phyloP scores from a whole-genome alignment of 2,797 vertebrate species.

The Luscinia megarhynchos region DNA sequence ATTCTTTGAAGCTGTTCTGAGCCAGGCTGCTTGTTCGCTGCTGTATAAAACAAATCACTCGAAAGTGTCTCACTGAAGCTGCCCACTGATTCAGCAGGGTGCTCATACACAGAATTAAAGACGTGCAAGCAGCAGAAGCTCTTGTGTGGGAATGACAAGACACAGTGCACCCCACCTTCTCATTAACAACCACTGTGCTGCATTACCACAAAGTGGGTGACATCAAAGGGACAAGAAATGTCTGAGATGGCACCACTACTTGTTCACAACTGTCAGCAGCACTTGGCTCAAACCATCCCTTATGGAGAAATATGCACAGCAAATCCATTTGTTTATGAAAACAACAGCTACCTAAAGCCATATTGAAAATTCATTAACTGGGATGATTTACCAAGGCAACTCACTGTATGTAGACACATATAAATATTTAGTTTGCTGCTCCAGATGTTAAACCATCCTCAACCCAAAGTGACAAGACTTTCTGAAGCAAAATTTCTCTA shows the following conservation, averaged over 20 bases:
- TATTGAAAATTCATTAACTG: not conserved
- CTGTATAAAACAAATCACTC: conserved; percentile 56
- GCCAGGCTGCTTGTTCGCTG: conserved; percentile 11
- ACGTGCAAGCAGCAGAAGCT: not conserved
- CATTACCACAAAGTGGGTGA: not conserved
- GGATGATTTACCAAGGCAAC: not conserved
- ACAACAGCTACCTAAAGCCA: conserved; percentile 4
- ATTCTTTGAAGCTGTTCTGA: conserved; percentile 57
- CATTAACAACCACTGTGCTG: not conserved
- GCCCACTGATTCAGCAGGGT: conserved; percentile 61
- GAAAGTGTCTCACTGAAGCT: conserved; percentile 41
- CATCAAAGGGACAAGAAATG: not conserved
- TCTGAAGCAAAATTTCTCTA: not conserved
- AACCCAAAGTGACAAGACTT: not conserved
- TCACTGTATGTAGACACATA: not conserved
- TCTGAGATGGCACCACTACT: not conserved
- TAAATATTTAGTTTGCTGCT: not conserved
- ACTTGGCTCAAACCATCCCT: not conserved
- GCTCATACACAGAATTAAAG: not conserved
- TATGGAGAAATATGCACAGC: not conserved
- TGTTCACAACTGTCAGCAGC: conserved; percentile 10
- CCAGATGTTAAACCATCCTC: not conserved
- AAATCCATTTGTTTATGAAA: conserved; percentile 28
- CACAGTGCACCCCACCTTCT: not conserved
- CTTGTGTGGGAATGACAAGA: not conserved